phyloP scores from a whole-genome alignment of 2,888 invertebrate genomes.

The Pollenia angustigena region DNA sequence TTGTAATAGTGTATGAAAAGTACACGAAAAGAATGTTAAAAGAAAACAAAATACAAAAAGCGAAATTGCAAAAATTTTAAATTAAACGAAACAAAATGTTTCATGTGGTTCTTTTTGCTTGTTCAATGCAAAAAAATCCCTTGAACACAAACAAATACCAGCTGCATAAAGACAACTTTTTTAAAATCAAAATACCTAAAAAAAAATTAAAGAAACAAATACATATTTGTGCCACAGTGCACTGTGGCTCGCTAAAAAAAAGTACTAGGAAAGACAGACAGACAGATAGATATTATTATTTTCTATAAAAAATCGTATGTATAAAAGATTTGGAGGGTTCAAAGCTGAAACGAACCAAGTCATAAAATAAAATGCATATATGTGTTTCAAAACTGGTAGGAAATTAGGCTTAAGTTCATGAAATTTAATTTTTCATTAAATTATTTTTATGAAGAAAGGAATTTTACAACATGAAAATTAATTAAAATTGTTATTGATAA shows the following conservation, averaged over 20 bases:
- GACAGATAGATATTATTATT: no score
- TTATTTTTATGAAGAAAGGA: no score
- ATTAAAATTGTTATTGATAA: no score
- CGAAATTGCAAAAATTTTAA: neutral
- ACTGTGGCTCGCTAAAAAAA: constrained; percentile 7
- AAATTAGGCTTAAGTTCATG: no score
- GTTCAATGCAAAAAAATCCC: constrained; percentile 34
- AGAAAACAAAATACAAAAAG: constrained; percentile 28
- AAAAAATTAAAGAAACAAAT: constrained; percentile 32
- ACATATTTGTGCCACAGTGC: neutral
- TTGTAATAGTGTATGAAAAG: neutral
- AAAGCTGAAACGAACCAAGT: no score
- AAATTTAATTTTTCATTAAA: no score
- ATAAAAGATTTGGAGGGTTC: no score
- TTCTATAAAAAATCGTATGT: no score
- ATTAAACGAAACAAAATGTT: constrained; percentile 21
- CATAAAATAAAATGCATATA: no score
- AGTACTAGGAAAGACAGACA: no score
- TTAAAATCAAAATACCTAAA: constrained; percentile 14
- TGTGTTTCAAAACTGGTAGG: no score
- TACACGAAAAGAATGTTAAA: constrained; percentile 33
- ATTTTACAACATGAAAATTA: no score
- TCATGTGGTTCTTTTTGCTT: constrained; percentile 35
- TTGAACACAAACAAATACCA: constrained; percentile 54
- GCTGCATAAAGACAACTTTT: constrained; percentile 50